Percentiles rank a stretch among this genome's conserved stretches.
phyloP scores from a whole-genome alignment of 2,797 vertebrate genomes.

The Aphelocoma californica region DNA sequence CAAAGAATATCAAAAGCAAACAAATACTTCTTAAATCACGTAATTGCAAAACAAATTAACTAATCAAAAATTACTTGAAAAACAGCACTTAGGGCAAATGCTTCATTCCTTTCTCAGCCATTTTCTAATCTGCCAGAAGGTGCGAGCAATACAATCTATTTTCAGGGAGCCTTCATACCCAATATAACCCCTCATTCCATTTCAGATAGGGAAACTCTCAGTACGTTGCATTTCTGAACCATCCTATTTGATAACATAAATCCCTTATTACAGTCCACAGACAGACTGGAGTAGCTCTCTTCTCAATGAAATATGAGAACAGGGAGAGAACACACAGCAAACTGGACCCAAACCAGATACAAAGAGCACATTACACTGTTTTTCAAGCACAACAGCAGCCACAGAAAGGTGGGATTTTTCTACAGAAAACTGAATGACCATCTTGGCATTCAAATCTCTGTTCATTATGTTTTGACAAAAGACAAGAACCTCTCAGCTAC shows the following conservation, averaged over 20 bases:
- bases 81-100: background rate
- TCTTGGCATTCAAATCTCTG: background rate
- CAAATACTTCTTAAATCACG: background rate
- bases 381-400: background rate
- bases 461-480: background rate
- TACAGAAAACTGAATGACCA: background rate
- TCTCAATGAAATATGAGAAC: background rate
- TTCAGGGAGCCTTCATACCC: background rate
- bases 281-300: background rate
- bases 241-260: background rate
- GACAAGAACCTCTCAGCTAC: background rate
- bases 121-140: background rate
- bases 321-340: background rate
- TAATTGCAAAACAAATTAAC: background rate
- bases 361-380: background rate
- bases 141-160: background rate
- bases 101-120: background rate
- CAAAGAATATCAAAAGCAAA: background rate
- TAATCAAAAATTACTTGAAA: background rate
- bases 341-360: background rate
- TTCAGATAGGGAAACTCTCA: background rate
- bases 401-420: background rate
- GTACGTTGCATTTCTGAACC: background rate
- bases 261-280: background rate
- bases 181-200: background rate